Percentiles rank a stretch among this genome's conserved stretches.
Conservation (phyloP, 1,140 invertebrate genomes). For the Lamellibrachia luymesi region DNA sequence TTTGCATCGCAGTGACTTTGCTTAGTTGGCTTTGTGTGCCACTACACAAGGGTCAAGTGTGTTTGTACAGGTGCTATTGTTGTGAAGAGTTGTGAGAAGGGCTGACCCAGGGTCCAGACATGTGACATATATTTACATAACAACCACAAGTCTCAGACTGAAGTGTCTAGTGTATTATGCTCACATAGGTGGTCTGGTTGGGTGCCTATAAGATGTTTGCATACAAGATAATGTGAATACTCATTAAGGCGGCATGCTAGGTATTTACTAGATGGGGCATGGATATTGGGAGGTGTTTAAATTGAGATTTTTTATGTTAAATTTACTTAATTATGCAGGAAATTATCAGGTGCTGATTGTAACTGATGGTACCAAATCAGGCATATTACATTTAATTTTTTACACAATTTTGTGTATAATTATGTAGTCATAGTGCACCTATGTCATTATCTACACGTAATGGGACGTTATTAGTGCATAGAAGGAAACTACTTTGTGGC, state of each 20-base stretch:
- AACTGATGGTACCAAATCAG: not conserved
- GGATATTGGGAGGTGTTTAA: not conserved
- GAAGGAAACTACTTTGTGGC: not conserved
- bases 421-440: not conserved
- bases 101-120: not conserved
- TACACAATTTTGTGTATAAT: not conserved
- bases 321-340: no score
- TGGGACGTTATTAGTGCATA: not conserved
- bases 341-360: no score
- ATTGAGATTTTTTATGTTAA: not conserved
- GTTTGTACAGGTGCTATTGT: not conserved
- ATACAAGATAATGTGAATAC: not conserved
- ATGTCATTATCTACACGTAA: not conserved
- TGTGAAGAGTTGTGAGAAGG: not conserved
- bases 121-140: not conserved
- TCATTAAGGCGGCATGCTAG: not conserved
- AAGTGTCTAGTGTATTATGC: not conserved
- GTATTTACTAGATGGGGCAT: not conserved
- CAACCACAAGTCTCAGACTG: not conserved
- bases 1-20: not conserved
- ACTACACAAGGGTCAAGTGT: not conserved
- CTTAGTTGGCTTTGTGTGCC: not conserved
- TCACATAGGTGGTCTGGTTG: not conserved
- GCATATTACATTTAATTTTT: not conserved
- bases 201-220: not conserved